These are phyloP conservation scores for Prolemur simus DNA, from an alignment of 2,113 vertebrate genomes.

Conservation along the genomic window DNA sequence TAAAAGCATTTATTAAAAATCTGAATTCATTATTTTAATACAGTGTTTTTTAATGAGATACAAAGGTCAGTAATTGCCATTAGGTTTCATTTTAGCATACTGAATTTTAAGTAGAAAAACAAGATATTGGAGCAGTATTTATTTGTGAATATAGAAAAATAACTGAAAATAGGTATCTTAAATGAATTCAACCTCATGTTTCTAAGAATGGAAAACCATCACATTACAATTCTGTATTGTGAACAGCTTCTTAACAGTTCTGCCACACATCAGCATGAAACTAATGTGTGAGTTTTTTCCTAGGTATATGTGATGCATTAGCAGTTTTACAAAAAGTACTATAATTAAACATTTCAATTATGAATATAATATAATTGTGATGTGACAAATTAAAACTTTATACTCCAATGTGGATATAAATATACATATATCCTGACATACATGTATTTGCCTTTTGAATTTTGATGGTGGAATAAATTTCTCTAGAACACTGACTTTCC, in stretches of 20 bases:
- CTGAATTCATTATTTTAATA: constrained; percentile 1
- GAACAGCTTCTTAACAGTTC: constrained; percentile 7
- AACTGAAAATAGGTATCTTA: constrained; percentile 24
- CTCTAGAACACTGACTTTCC: not conserved
- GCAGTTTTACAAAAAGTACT: not conserved
- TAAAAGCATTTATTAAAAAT: not conserved
- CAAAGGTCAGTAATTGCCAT: not conserved
- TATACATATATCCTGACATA: not conserved
- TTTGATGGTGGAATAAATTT: not conserved
- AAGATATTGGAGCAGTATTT: not conserved
- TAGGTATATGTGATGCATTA: not conserved
- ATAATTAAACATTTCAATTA: not conserved
- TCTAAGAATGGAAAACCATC: not conserved
- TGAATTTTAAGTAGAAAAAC: constrained; percentile 24
- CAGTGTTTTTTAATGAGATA: not conserved
- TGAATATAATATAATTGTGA: not conserved
- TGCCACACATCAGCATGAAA: not conserved
- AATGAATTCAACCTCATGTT: constrained; percentile 41
- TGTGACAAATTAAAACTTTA: not conserved
- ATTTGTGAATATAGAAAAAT: constrained; percentile 27
- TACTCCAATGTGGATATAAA: not conserved
- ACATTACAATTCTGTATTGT: constrained; percentile 10
- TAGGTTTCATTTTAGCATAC: not conserved
- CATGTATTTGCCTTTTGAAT: not conserved
- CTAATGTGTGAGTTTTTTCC: not conserved